Conservation (phyloP, 2,888 invertebrate species). For the Euspilapteryx auroguttella region DNA sequence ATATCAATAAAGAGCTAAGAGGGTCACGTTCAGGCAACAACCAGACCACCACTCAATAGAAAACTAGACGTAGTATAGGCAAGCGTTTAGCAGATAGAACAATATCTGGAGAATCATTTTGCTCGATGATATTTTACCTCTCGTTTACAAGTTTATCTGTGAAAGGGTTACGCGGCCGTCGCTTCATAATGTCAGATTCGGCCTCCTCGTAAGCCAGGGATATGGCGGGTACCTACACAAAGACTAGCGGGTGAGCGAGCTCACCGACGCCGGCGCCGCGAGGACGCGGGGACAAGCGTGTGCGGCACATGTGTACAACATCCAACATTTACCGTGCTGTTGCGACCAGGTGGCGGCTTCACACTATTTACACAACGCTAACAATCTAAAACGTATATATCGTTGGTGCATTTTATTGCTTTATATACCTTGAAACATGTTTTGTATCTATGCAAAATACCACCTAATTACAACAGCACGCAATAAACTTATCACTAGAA, state of each 20-base stretch:
- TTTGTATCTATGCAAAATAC: constrained; percentile 8
- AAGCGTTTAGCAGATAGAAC: constrained; percentile 56
- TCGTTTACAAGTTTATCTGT: constrained; percentile 55
- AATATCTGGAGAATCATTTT: constrained; percentile 20
- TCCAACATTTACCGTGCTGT: constrained; percentile 33
- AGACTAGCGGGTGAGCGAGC: constrained; percentile 55
- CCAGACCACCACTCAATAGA: constrained; percentile 48
- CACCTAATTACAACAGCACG: constrained; percentile 31
- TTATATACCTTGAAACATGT: too few relatives aligned
- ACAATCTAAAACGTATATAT: too few relatives aligned
- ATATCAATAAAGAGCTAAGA: constrained; percentile 37
- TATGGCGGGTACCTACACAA: constrained; percentile 91
- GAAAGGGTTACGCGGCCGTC: constrained; percentile 96
- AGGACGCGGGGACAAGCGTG: constrained; percentile 21
- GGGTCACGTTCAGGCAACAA: constrained; percentile 50
- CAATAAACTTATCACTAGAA: constrained; percentile 33
- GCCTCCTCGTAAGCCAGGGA: constrained; percentile 98
- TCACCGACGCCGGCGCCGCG: constrained; percentile 12
- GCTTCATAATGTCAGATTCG: constrained; percentile 99
- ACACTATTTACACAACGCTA: too few relatives aligned
- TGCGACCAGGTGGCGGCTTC: too few relatives aligned
- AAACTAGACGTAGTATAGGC: constrained; percentile 44
- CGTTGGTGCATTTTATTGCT: too few relatives aligned
- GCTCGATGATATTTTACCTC: not conserved
- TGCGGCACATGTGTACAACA: constrained; percentile 51